Evolutionary conservation across 2,888 invertebrate species (phyloP), one percentile per base, ranked within the genome.

Genomic region (Temnothorax ravouxi): DNA sequence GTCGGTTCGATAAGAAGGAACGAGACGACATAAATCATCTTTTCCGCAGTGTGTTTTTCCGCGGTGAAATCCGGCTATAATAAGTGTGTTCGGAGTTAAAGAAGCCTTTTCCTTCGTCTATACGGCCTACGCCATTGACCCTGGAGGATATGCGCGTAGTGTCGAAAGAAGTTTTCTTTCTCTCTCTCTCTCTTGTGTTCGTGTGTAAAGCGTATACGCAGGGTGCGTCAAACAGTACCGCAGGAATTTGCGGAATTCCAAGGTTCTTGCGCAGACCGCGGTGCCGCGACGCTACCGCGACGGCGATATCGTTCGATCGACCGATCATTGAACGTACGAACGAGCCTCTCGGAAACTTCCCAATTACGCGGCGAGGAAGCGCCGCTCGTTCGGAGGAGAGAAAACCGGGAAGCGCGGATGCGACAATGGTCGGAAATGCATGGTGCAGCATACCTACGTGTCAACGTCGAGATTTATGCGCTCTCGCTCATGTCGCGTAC

Each of bases 181-280:
- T 29, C 29, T 29, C 2, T 25, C 25, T 29, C 34, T 34, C 84
- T 86, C 9, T 81, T 61, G 29, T 29, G 29, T 29, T 29, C 29
- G 85, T 56, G 85, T 86, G 69, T 47, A 69, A 56, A 69, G 47
- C 34, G 59, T 59, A 79, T 59, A 79, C 79, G 83, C 77, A 77
- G 83, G 85, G 82, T 87, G 86, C 83, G 89, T 56, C 83, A 61
- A 89, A 89, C 85, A 88, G 87, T 88, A 87, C 88, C 86, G 85
- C 83, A 79, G 80, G 87, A 87, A 89, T 89, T 59, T 71, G 38
- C 47, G 85, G 88, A 89, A 89, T 89, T 83, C 71, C 89, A 89
- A 89, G 89, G 87, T 87, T 87, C 84, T 61, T 80, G 71, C 34
- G 25, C 79, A 79, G 47, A 21, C 59, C 38, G 79, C 75, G 83